Percentiles rank a stretch among this genome's conserved stretches.
Conservation (phyloP, 2,797 vertebrate species). For the Poeciliopsis gracilis region DNA sequence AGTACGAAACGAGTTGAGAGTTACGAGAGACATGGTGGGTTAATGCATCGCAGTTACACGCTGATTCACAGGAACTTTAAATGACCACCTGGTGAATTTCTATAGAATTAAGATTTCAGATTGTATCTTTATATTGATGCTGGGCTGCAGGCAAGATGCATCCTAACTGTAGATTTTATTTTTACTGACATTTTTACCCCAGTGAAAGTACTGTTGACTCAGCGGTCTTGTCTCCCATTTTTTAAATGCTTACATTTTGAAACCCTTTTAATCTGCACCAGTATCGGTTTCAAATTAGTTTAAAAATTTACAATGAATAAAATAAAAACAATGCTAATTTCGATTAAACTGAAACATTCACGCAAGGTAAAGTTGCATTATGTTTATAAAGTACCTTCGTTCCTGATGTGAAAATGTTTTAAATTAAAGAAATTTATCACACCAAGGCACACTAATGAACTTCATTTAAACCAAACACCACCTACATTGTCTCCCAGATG, state of each 20-base stretch:
- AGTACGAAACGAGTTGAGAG: neutral
- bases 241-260: neutral
- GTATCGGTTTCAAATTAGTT: neutral
- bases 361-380: conserved; percentile 22
- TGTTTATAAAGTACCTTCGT: conserved; percentile 57
- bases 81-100: neutral
- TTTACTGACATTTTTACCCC: neutral
- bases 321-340: conserved; percentile 23
- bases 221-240: neutral
- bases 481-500: conserved; percentile 57
- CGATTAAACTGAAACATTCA: conserved; percentile 26
- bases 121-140: neutral
- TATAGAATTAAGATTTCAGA: neutral
- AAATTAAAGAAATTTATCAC: conserved; percentile 63
- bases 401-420: conserved; percentile 45
- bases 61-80: neutral
- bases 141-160: neutral
- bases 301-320: conserved; percentile 21
- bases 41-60: neutral
- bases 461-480: conserved; percentile 50
- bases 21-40: neutral
- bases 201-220: neutral
- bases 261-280: neutral
- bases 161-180: neutral
- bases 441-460: conserved; percentile 54